Conservation (phyloP, 2,113 vertebrate genomes). For the Osmerus mordax region DNA sequence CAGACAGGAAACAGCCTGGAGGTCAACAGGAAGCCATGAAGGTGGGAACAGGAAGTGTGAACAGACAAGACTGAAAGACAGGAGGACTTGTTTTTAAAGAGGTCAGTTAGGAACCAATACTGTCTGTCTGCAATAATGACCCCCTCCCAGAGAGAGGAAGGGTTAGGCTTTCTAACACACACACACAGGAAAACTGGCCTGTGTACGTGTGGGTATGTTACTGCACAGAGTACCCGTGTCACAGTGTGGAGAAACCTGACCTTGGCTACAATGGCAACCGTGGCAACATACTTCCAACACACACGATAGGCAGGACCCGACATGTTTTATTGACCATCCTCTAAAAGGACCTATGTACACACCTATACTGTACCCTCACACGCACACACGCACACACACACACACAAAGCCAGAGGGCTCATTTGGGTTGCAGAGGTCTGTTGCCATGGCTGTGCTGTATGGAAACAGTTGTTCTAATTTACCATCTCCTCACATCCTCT, state of each 20-base stretch:
- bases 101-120: not conserved
- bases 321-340: not conserved
- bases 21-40: slow-evolving; percentile 14
- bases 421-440: too few relatives aligned
- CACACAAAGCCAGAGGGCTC: not conserved
- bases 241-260: not conserved
- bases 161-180: not conserved
- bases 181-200: not conserved
- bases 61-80: slow-evolving; percentile 16
- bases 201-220: not conserved
- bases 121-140: not conserved
- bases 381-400: not conserved
- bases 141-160: not conserved
- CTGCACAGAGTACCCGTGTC: not conserved
- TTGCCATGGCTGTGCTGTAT: too few relatives aligned
- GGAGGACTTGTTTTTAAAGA: slow-evolving; percentile 25
- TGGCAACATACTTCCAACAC: not conserved
- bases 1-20: slow-evolving; percentile 12
- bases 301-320: not conserved
- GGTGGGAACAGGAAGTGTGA: slow-evolving; percentile 30
- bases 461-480: too few relatives aligned
- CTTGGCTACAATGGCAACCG: not conserved
- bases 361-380: not conserved
- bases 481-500: too few relatives aligned
- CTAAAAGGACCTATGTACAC: not conserved